These are phyloP conservation scores for Ormyrus thymus DNA, from an alignment of 2,888 invertebrate genomes.

Conservation along the genomic window DNA sequence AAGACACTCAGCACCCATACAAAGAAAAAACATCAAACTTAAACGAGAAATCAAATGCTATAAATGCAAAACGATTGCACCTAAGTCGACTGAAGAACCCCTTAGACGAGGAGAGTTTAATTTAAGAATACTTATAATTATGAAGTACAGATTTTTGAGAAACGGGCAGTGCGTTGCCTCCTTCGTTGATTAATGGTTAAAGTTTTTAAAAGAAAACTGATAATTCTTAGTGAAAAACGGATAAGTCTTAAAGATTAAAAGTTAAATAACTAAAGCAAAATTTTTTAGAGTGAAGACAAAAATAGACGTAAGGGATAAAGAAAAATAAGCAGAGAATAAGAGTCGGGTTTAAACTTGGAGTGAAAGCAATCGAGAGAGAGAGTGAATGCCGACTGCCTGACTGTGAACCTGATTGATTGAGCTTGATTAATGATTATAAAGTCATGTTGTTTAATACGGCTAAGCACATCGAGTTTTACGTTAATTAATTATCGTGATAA, in stretches of 20 bases:
- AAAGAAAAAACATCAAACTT: slow-evolving; percentile 1
- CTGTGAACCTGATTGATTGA: too few species aligned
- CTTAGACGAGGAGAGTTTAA: slow-evolving; percentile 54
- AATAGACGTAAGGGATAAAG: slow-evolving; percentile 29
- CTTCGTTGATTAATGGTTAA: slow-evolving; percentile 54
- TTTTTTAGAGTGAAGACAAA: slow-evolving; percentile 42
- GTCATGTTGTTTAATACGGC: slow-evolving; percentile 26
- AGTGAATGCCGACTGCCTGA: background rate
- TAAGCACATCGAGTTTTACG: slow-evolving; percentile 52
- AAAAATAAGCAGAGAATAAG: slow-evolving; percentile 39
- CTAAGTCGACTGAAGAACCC: slow-evolving; percentile 47
- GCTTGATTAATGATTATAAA: background rate
- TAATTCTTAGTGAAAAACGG: slow-evolving; percentile 44
- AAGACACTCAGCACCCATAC: background rate
- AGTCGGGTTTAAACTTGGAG: slow-evolving; percentile 23
- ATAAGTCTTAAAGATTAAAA: slow-evolving; percentile 46
- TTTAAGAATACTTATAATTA: slow-evolving; percentile 49
- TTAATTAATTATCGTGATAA: slow-evolving; percentile 53
- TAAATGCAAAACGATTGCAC: background rate
- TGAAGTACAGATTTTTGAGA: slow-evolving; percentile 45
- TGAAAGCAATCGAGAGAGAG: slow-evolving; percentile 10
- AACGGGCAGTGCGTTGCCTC: slow-evolving; percentile 46
- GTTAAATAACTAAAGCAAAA: slow-evolving; percentile 32
- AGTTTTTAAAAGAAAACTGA: slow-evolving; percentile 40
- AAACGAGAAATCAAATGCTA: slow-evolving; percentile 46